Percentiles rank a stretch among this genome's conserved stretches.
Evolutionary conservation across 1,140 invertebrate genomes (phyloP).

Genomic region (Linepithema humile): DNA sequence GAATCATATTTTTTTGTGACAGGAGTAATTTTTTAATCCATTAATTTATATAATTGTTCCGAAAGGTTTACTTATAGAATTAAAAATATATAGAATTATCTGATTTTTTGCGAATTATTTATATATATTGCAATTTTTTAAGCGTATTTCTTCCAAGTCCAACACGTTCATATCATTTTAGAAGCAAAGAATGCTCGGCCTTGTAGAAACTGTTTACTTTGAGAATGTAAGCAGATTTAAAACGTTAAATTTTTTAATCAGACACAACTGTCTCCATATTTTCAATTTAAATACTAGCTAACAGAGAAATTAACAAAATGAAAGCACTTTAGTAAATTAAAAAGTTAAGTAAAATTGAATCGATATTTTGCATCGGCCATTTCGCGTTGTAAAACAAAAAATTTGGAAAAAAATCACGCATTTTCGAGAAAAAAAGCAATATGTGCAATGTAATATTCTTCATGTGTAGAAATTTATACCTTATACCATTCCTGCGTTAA

Average conservation of each 20-base stretch:
- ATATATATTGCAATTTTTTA: too few relatives aligned
- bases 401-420: neutral
- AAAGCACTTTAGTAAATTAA: slow-evolving; percentile 26
- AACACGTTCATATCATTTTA: neutral
- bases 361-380: slow-evolving; percentile 1
- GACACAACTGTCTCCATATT: neutral
- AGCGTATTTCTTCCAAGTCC: too few relatives aligned
- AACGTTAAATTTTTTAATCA: slow-evolving; percentile 19
- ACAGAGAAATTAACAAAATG: slow-evolving; percentile 1
- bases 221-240: neutral
- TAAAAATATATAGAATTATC: too few relatives aligned
- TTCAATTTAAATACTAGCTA: neutral
- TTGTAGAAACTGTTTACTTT: neutral
- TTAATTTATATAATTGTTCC: neutral
- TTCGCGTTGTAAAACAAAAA: neutral
- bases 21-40: too few relatives aligned
- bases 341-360: slow-evolving; percentile 17
- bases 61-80: neutral
- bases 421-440: neutral
- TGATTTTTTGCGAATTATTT: neutral
- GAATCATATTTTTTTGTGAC: too few relatives aligned
- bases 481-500: neutral
- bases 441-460: neutral
- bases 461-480: neutral
- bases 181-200: neutral